Conservation (phyloP, 2,797 vertebrate genomes). For the Sebastes reedi region DNA sequence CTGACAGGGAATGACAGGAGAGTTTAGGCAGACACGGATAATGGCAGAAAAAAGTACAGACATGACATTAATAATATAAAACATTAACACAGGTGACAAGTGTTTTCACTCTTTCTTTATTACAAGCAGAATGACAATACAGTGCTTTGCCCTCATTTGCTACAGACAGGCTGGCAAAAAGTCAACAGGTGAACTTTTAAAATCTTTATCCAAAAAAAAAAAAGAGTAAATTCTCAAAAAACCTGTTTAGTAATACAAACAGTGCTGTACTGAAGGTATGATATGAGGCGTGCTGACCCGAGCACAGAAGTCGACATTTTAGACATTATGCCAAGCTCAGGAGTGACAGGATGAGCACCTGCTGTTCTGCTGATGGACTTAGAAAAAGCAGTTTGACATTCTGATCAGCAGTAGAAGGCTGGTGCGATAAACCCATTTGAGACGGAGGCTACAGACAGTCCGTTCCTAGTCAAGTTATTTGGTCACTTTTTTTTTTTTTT, state of each 20-base stretch:
- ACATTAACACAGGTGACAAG: neutral
- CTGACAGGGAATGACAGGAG: neutral
- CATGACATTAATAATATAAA: neutral
- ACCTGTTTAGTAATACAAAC: constrained; percentile 83
- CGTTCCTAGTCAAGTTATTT: constrained; percentile 78
- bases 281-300: constrained; percentile 67
- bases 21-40: neutral
- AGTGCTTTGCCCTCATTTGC: constrained; percentile 85
- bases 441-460: constrained; percentile 69
- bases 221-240: constrained; percentile 57
- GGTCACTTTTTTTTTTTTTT: constrained; percentile 75
- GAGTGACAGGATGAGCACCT: constrained; percentile 67
- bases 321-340: constrained; percentile 66
- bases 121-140: constrained; percentile 89
- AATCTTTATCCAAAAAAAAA: constrained; percentile 71
- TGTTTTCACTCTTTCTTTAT: constrained; percentile 84
- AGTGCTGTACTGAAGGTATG: constrained; percentile 73
- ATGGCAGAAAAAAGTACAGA: neutral
- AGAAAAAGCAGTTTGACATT: constrained; percentile 81
- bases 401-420: constrained; percentile 81
- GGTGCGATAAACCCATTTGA: constrained; percentile 77
- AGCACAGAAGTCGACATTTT: constrained; percentile 60
- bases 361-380: constrained; percentile 76
- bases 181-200: constrained; percentile 81
- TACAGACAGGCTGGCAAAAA: constrained; percentile 87